phyloP scores from a whole-genome alignment of 2,797 vertebrate species.

The Lateolabrax maculatus region DNA sequence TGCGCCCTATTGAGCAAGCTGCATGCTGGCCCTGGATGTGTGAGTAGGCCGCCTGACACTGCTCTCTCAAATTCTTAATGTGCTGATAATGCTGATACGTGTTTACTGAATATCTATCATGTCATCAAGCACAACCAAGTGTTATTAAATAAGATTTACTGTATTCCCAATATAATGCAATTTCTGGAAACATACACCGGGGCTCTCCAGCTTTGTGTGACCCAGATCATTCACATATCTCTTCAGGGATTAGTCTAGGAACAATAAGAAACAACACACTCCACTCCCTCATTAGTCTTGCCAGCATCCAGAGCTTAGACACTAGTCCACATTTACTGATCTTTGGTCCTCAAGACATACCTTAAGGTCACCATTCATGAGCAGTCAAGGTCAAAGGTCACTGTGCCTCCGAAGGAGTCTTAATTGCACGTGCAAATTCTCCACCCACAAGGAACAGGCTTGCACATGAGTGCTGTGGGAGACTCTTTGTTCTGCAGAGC shows the following conservation, averaged over 20 bases:
- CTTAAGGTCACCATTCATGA: conserved; percentile 67
- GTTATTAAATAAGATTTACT: conserved; percentile 9
- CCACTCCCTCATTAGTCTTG: conserved; percentile 38
- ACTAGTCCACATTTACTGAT: conserved; percentile 43
- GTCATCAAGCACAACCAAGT: conserved; percentile 2
- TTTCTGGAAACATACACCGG: not conserved
- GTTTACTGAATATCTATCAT: conserved; percentile 15
- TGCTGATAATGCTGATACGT: conserved; percentile 5
- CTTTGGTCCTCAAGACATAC: conserved; percentile 52
- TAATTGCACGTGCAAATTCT: conserved; percentile 77
- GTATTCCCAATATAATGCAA: not conserved
- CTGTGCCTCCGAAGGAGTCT: conserved; percentile 61
- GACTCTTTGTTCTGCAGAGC: conserved; percentile 58
- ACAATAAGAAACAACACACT: conserved; percentile 31
- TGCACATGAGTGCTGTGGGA: conserved; percentile 50
- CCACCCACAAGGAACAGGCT: conserved; percentile 62
- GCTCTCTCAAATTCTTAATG: not conserved
- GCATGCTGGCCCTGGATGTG: conserved; percentile 18
- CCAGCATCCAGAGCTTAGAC: conserved; percentile 41
- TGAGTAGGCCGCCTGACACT: conserved; percentile 20
- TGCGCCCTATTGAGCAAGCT: conserved; percentile 38
- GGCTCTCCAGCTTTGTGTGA: not conserved
- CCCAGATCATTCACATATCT: conserved; percentile 13
- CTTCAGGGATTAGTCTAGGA: conserved; percentile 11
- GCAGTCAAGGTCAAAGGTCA: conserved; percentile 69